Percentiles rank a stretch among this genome's conserved stretches.
Conservation (phyloP, 1,140 invertebrate species). For the Lethocerus indicus region DNA sequence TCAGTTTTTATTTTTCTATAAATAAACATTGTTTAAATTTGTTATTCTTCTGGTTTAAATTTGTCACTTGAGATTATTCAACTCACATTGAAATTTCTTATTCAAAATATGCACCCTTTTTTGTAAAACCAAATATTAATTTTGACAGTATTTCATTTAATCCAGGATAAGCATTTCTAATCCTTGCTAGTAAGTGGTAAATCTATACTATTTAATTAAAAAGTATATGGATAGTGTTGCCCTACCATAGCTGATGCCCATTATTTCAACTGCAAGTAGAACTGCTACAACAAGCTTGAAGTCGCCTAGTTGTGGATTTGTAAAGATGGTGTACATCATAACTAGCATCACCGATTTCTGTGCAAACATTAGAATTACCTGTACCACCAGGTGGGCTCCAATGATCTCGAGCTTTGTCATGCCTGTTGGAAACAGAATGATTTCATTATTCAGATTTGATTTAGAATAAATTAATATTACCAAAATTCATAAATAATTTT, state of each 20-base stretch:
- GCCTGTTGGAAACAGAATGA: slow-evolving; percentile 7
- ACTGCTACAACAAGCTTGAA: slow-evolving; percentile 7
- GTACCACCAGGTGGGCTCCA: slow-evolving; percentile 14
- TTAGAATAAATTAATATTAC: not conserved
- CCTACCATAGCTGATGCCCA: slow-evolving; percentile 16
- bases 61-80: too few species aligned
- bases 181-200: not conserved
- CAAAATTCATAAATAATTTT: too few species aligned
- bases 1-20: too few species aligned
- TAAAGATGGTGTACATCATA: slow-evolving; percentile 13
- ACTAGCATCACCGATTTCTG: slow-evolving; percentile 15
- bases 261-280: slow-evolving; percentile 13
- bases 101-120: too few species aligned
- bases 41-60: too few species aligned
- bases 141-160: too few species aligned
- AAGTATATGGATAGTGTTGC: not conserved
- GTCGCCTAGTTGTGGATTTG: slow-evolving; percentile 14
- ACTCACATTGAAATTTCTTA: too few species aligned
- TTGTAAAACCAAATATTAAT: too few species aligned
- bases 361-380: slow-evolving; percentile 12
- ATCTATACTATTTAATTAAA: too few species aligned
- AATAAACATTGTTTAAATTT: too few species aligned
- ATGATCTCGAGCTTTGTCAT: slow-evolving; percentile 16
- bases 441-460: not conserved
- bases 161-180: too few species aligned